Percentiles rank a stretch among this genome's conserved stretches.
phyloP scores from a whole-genome alignment of 2,113 vertebrate species.

The Notiomystis cincta region DNA sequence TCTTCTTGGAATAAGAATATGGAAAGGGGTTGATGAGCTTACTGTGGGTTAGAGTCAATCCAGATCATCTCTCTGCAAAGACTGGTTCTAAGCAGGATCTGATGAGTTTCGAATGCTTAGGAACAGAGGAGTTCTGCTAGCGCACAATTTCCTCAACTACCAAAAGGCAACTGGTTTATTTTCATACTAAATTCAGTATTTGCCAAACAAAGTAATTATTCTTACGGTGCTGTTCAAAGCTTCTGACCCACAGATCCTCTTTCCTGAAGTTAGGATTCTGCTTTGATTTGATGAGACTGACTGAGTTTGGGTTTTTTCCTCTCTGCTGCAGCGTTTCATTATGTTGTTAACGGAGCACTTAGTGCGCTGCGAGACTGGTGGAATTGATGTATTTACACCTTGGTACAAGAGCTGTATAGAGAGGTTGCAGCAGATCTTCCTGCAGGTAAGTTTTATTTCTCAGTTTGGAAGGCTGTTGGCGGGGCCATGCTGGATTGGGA shows the following conservation, averaged over 20 bases:
- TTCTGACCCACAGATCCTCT: not conserved
- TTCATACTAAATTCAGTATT: not conserved
- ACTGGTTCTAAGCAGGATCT: not conserved
- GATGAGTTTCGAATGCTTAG: not conserved
- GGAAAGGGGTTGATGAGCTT: not conserved
- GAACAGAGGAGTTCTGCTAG: not conserved
- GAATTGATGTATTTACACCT: constrained; percentile 87
- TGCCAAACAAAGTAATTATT: not conserved
- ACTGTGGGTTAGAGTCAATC: not conserved
- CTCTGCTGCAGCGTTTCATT: constrained; percentile 88
- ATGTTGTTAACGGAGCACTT: constrained; percentile 97
- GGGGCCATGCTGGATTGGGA: accelerated
- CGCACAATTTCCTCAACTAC: not conserved
- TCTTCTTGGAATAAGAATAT: not conserved
- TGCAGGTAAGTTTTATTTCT: constrained; percentile 76
- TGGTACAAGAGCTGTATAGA: constrained; percentile 98
- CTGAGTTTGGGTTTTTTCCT: not conserved
- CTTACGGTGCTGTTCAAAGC: not conserved
- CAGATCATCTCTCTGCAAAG: not conserved
- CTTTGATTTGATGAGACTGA: not conserved
- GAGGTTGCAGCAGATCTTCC: constrained; percentile 93
- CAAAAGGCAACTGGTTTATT: not conserved
- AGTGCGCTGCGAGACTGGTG: constrained; percentile 90
- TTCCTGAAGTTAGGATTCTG: not conserved
- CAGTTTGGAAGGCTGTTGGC: not conserved